These are phyloP conservation scores for Bungarus multicinctus DNA, from an alignment of 2,113 vertebrate genomes.

Conservation along the genomic window DNA sequence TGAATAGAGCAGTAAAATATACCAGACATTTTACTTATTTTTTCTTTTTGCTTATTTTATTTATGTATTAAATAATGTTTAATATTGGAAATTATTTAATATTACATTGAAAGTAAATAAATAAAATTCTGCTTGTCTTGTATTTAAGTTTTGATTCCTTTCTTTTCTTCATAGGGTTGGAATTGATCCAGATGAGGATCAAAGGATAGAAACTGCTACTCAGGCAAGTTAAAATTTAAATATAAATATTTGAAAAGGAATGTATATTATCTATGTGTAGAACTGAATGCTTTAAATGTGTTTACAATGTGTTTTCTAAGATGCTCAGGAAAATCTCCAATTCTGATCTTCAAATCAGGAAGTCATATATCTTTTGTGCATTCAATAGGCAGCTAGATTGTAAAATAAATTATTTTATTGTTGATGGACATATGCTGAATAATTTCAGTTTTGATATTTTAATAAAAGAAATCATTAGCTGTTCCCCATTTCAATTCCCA, in stretches of 20 bases:
- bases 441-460: not conserved
- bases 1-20: not conserved
- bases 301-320: not conserved
- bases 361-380: not conserved
- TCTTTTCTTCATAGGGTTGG: slow-evolving; percentile 66
- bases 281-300: not conserved
- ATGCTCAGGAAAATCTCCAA: not conserved
- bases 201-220: slow-evolving; percentile 56
- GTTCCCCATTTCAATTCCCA: not conserved
- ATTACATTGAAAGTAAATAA: not conserved
- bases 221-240: slow-evolving; percentile 68
- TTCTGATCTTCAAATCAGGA: not conserved
- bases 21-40: not conserved
- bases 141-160: slow-evolving; percentile 21
- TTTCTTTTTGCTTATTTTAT: not conserved
- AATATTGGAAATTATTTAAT: not conserved
- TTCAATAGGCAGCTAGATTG: not conserved
- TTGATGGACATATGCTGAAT: not conserved
- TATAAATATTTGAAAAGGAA: not conserved
- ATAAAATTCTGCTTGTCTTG: not conserved
- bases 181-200: slow-evolving; percentile 71
- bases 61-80: not conserved
- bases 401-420: not conserved
- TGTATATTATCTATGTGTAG: not conserved
- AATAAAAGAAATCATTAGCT: slow-evolving; percentile 10